Base-by-base conservation (phyloP, 2,888 invertebrate species). In the Nomada goodeniana region DNA sequence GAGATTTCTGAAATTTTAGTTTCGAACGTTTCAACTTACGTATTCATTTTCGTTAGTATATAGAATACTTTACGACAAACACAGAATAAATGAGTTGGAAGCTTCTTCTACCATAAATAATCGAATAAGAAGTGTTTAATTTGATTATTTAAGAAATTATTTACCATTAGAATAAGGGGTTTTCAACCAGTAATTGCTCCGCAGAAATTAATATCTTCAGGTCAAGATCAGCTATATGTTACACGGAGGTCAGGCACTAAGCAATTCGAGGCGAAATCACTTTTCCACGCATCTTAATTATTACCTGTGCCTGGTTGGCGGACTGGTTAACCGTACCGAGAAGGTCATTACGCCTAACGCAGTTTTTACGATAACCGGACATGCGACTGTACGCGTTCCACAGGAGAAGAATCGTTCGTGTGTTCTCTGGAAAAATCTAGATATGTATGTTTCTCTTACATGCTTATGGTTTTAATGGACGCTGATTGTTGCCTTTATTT, bases 241-340 rank as follows among this genome's bases (percentile, higher is more conserved):
- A 63, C 71, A 67, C 50, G 57, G 73, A 69, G 80, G 73, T 74
- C 47, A 84, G 68, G 74, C 76, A 90, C 89, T 91, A 90, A 91
- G 92, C 91, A 92, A 92, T 75, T 91, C 86, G 89, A 92, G 89
- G 91, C 90, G 90, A 89, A 90, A 91, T 92, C 89, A 65, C 79
- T 67, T 55, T 63, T 80, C 64, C 78, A 70, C 77, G 90, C 91
- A 87, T 85, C 86, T 90, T 92, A 93, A 93, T 93, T 92, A 92
- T 93, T 92, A 90, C 90, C 87, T 89, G 80, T 85, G 89, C 89
- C 90, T 88, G 90, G 90, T 92, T 90, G 90, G 91, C 91, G 90
- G 7, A 90, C 91, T 92, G 92, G 91, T 92, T 93, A 92, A 91
- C 91, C 90, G 90, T 91, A 91, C 90, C 90, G 90, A 91, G 91